phyloP scores from a whole-genome alignment of 1,140 invertebrate species.

The Brachionus koreanus region DNA sequence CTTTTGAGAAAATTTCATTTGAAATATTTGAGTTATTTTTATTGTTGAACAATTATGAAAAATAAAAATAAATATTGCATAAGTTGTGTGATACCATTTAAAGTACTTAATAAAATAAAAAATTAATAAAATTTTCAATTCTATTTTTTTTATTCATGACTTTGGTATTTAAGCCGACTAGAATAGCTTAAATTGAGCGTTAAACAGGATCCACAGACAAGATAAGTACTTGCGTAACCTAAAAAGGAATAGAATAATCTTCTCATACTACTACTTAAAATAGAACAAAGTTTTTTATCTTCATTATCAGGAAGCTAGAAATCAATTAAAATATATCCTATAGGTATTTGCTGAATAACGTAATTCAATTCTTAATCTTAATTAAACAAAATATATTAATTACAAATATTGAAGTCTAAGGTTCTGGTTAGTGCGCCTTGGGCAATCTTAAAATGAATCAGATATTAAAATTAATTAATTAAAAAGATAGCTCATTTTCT shows the following conservation, averaged over 20 bases:
- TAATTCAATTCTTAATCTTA: constrained; percentile 10
- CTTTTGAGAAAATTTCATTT: not conserved
- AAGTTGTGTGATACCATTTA: not conserved
- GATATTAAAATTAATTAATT: constrained; percentile 12
- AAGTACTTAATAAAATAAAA: not conserved
- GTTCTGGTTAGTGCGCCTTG: not conserved
- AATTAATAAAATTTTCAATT: not conserved
- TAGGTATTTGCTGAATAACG: not conserved
- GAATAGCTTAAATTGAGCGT: not conserved
- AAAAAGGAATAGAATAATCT: not conserved
- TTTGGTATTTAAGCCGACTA: not conserved
- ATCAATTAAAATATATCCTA: not conserved
- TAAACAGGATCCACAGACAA: not conserved
- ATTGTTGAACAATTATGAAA: not conserved
- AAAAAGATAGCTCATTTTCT: not conserved
- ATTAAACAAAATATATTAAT: constrained; percentile 1
- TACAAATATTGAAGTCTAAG: not conserved
- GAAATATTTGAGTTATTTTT: not conserved
- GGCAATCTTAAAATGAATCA: not conserved
- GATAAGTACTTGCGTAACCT: not conserved
- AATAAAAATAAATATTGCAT: not conserved
- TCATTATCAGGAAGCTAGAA: not conserved
- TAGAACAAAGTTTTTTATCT: not conserved
- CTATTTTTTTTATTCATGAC: not conserved
- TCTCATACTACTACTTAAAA: not conserved